Percentiles rank a stretch among this genome's conserved stretches.
Evolutionary conservation across 2,113 vertebrate species (phyloP).

Genomic region (Menura novaehollandiae): DNA sequence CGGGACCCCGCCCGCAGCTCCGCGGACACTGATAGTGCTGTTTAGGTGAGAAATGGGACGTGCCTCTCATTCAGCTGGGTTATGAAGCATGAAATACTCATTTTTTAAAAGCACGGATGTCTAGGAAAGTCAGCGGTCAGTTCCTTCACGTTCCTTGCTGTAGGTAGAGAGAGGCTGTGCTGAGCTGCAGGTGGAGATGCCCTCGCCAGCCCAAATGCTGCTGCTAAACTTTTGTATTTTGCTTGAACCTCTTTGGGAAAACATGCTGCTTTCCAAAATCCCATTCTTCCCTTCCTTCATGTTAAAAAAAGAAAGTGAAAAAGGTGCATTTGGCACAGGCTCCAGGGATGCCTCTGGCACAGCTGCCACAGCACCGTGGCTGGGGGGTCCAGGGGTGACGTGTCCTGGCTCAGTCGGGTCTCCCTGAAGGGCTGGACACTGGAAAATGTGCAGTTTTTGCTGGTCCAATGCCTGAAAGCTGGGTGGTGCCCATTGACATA

Average conservation of each 20-base stretch:
- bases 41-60: not conserved
- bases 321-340: not conserved
- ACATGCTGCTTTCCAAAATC: not conserved
- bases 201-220: not conserved
- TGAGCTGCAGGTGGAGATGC: not conserved
- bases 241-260: not conserved
- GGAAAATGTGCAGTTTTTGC: not conserved
- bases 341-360: not conserved
- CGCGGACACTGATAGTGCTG: not conserved
- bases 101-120: not conserved
- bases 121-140: not conserved
- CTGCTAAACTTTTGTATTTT: not conserved
- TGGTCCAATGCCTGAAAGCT: not conserved
- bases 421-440: not conserved
- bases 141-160: not conserved
- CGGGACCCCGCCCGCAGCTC: not conserved
- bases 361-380: fast-evolving
- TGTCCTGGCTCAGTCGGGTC: fast-evolving
- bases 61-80: not conserved
- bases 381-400: fast-evolving
- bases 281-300: not conserved
- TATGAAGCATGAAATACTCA: not conserved
- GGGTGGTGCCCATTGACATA: fast-evolving
- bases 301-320: too few relatives aligned
- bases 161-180: not conserved